Base-by-base conservation (phyloP, 2,888 invertebrate species). In the Allophyes oxyacanthae region DNA sequence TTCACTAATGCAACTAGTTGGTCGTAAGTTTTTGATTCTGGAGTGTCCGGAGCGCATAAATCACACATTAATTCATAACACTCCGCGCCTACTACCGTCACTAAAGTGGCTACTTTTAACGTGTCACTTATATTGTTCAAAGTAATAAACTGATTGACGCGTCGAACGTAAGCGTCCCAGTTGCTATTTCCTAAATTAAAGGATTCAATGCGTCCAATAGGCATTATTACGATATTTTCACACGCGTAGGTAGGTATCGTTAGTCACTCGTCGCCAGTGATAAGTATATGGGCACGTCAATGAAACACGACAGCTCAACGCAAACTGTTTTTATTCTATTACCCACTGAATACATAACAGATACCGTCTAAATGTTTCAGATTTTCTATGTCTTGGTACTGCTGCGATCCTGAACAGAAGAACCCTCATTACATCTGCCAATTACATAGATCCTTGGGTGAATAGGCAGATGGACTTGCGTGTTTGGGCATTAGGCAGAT, bases 401-500 rank as follows among this genome's bases (percentile, higher is more conserved):
- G 89, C 70, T 0, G 26, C 75, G 0, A 63, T 89, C 8, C 42
- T 89, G 10, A 89, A 85, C 40, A 57, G 81, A 3, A 75, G 89
- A 30, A 72, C 76, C 0, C 8, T 89, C 0, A 11, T 89, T 4
- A 79, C 88, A 0, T 45, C 84, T 0, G 85, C 83, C 2, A 89
- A 89, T 50, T 77, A 43, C 11, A 41, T 85, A 8, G 87, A 85
- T 5, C 84, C 82, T 0, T 77, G 75, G 37, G 61, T 78, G 51
- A 28, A 75, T 14, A 64, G 86, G 26, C 79, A 80, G 40, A 57
- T 36, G 5, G 84, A 86, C 2, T 4, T 89, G 0, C 73, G 88
- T 10, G 63, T 89, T n/a, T 89, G 88, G 88, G 78, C 82, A 0
- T 52, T 88, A 0, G 88, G 88, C 0, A 66, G 82, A 58, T 11